Evolutionary conservation across 2,797 vertebrate species (phyloP), one percentile per base, ranked within the genome.

Genomic region (Dermochelys coriacea): DNA sequence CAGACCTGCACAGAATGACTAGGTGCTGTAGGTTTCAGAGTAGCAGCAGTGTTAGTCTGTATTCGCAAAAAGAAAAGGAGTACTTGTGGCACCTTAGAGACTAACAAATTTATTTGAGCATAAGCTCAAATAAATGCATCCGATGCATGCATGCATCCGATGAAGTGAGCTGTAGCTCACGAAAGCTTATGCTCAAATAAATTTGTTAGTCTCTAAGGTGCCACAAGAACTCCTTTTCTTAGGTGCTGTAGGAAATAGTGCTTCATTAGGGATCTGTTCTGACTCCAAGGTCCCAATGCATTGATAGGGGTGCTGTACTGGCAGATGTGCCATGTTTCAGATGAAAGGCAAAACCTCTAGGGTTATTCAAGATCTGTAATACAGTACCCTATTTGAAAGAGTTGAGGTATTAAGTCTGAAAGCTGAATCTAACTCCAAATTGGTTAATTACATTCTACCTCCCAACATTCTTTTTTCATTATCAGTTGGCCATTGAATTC

Each of bases 341-440:
- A 88, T 80, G 89, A 96, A 95, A 57, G 88, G 82, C 93, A 90
- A 68, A 64, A 68, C 31, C 18, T n/a, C n/a, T 21, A 21, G n/a
- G n/a, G 16, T 37, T 68, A 37, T 4, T 64, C 34, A 37, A 37
- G 18, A n/a, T 8, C 87, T 88, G 0, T 1, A 96, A 91, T 93
- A 85, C 41, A 41, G 41, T 41, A 41, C 84, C 91, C 91, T 93
- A 77, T 80, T 97, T 94, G 92, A 94, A 92, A 80, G 95, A 96
- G 92, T 37, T 90, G 1, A 83, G 94, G 95, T 94, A 97, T 92
- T 93, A 90, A 94, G 95, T 96, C 74, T 0, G 14, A 49, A 83
- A 82, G 95, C 90, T 96, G 71, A 84, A 92, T 88, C 89, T 87
- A 0, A 0, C 93, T 92, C 86, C 3, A 0, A 89, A 94, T 83